Evolutionary conservation across 2,797 vertebrate species (phyloP).

Genomic region (Meda fulgida): DNA sequence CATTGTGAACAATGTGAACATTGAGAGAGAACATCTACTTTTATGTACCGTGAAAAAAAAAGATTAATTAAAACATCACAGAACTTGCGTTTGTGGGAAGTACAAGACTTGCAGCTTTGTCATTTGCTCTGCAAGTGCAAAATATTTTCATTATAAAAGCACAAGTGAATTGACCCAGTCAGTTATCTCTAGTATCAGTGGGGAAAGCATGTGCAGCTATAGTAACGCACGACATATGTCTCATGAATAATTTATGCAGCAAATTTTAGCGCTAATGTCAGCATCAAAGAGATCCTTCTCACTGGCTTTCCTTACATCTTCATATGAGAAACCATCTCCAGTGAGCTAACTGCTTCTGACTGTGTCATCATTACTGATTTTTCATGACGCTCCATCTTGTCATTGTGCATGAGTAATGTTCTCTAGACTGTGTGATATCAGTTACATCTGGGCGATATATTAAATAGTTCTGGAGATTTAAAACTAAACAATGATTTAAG

Average conservation of each 20-base stretch:
- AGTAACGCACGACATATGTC: conserved; percentile 48
- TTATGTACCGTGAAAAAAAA: not conserved
- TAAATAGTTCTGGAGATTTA: not conserved
- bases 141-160: not conserved
- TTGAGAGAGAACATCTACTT: not conserved
- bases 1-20: not conserved
- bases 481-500: not conserved
- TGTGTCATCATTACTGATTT: conserved; percentile 10
- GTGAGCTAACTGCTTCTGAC: conserved; percentile 22
- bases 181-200: not conserved
- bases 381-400: not conserved
- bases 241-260: conserved; percentile 50
- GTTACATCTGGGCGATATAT: not conserved
- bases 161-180: not conserved
- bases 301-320: conserved; percentile 16
- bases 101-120: not conserved
- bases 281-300: conserved; percentile 30
- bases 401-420: not conserved
- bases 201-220: conserved; percentile 11
- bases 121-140: not conserved
- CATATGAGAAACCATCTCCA: not conserved
- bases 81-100: not conserved
- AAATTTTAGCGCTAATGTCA: conserved; percentile 42
- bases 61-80: not conserved
- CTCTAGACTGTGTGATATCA: not conserved